Conservation (phyloP, 2,888 invertebrate species). For the Cybosia mesomella region DNA sequence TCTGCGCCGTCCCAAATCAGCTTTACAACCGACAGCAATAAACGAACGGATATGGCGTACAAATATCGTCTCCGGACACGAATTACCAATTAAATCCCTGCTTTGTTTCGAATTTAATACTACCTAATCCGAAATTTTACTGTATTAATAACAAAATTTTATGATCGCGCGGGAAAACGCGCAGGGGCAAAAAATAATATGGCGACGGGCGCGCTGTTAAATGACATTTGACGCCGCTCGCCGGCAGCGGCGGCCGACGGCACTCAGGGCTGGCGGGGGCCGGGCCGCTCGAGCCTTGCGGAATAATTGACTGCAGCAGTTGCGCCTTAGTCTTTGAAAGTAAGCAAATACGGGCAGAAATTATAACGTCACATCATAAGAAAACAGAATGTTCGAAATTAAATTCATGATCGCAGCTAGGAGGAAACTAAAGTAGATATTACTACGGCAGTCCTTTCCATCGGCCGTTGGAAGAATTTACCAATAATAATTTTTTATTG, state of each 20-base stretch:
- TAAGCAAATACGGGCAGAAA: neutral
- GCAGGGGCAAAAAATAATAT: slow-evolving; percentile 75
- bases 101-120: slow-evolving; percentile 85
- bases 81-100: slow-evolving; percentile 83
- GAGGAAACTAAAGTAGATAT: too few species aligned
- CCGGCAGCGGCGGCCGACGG: slow-evolving; percentile 39
- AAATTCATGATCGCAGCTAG: too few species aligned
- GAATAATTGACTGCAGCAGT: neutral
- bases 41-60: slow-evolving; percentile 60
- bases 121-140: slow-evolving; percentile 85
- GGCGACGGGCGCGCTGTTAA: slow-evolving; percentile 69
- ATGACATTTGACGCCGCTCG: slow-evolving; percentile 70
- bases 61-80: slow-evolving; percentile 58
- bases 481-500: too few species aligned
- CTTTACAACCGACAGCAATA: slow-evolving; percentile 66
- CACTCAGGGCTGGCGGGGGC: slow-evolving; percentile 15
- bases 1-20: slow-evolving; percentile 44
- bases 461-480: too few species aligned
- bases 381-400: neutral
- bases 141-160: slow-evolving; percentile 84
- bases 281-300: neutral
- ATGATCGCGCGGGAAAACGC: slow-evolving; percentile 72
- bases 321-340: neutral
- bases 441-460: too few species aligned
- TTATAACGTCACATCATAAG: neutral